A percentile compares a stretch with the other conserved stretches of the same genome.
Conservation (phyloP, 2,888 invertebrate species). For the Andrena trimmerana region DNA sequence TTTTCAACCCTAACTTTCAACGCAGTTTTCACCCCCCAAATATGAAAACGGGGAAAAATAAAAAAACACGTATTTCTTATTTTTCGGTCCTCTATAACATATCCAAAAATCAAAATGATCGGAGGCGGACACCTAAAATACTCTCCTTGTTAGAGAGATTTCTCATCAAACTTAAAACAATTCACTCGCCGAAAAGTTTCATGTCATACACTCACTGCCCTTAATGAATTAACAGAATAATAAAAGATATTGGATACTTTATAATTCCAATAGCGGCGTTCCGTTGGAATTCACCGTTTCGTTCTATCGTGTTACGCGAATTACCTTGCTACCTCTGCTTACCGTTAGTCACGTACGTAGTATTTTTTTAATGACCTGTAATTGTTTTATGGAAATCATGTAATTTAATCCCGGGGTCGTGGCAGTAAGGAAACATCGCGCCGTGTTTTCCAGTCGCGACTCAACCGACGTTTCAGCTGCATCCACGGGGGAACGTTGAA, state of each 20-base stretch:
- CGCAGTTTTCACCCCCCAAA: too few relatives aligned
- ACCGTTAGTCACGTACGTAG: background rate
- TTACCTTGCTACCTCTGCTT: background rate
- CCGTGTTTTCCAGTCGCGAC: conserved; percentile 12
- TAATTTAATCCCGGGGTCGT: conserved; percentile 8
- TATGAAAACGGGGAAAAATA: too few relatives aligned
- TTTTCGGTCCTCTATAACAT: too few relatives aligned
- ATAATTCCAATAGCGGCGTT: background rate
- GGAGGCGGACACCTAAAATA: too few relatives aligned
- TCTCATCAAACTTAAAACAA: too few relatives aligned
- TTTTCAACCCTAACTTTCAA: too few relatives aligned
- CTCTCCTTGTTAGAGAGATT: too few relatives aligned
- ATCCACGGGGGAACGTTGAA: background rate
- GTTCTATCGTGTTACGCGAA: conserved; percentile 2
- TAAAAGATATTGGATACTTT: background rate
- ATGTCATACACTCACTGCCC: too few relatives aligned
- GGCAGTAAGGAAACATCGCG: background rate
- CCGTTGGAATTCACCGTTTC: conserved; percentile 4
- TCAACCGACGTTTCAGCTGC: background rate
- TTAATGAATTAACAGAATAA: background rate
- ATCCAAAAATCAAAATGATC: too few relatives aligned
- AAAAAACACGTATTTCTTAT: too few relatives aligned
- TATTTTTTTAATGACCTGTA: conserved; percentile 1
- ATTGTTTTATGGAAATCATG: conserved; percentile 15
- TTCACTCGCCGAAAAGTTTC: too few relatives aligned